A percentile compares a stretch with the other conserved stretches of the same genome.
These are phyloP conservation scores for Phymatocera aterrima DNA, from an alignment of 2,888 invertebrate species.

Conservation along the genomic window DNA sequence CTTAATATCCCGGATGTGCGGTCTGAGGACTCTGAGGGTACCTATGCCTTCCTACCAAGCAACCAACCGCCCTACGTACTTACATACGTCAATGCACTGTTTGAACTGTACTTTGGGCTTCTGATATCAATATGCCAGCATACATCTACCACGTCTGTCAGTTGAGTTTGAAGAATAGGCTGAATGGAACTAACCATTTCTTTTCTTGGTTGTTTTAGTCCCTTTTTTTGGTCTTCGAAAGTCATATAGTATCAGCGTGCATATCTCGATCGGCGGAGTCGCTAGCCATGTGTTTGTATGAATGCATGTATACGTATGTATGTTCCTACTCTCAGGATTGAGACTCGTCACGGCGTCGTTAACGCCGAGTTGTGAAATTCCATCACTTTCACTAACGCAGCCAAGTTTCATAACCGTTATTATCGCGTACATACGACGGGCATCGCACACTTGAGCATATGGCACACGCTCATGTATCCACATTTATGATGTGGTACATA, in stretches of 20 bases:
- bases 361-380: constrained; percentile 68
- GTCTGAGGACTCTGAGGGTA: constrained; percentile 7
- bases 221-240: too few species aligned
- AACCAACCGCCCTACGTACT: neutral
- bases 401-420: constrained; percentile 74
- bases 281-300: too few species aligned
- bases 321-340: neutral
- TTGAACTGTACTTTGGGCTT: neutral
- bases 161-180: neutral
- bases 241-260: neutral
- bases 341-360: constrained; percentile 47
- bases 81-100: neutral
- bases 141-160: neutral
- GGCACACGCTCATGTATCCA: neutral
- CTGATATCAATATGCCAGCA: neutral
- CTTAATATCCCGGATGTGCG: constrained; percentile 15
- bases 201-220: too few species aligned
- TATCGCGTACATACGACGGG: constrained; percentile 64
- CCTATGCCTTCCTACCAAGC: neutral
- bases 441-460: neutral
- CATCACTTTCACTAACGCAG: constrained; percentile 74
- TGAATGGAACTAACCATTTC: too few species aligned
- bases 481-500: neutral
- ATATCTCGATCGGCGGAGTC: neutral
- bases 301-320: too few species aligned